Conservation (phyloP, 2,888 invertebrate species). For the Spodoptera littoralis region DNA sequence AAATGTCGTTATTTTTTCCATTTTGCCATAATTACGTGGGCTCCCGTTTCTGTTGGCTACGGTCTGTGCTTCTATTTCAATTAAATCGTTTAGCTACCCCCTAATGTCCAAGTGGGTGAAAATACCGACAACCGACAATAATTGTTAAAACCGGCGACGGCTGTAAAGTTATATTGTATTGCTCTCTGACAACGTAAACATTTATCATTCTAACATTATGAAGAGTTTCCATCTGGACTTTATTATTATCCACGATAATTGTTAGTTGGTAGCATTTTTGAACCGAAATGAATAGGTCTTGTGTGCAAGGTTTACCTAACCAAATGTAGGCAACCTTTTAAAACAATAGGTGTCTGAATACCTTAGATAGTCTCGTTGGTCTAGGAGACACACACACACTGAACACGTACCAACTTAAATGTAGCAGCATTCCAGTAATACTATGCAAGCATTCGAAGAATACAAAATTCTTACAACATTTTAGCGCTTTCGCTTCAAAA, state of each 20-base stretch:
- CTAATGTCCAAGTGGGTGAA: constrained; percentile 55
- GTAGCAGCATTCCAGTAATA: too few species aligned
- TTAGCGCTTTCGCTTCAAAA: too few species aligned
- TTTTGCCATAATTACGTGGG: constrained; percentile 46
- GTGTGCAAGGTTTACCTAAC: too few species aligned
- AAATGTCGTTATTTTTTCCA: constrained; percentile 47
- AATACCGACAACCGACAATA: constrained; percentile 60
- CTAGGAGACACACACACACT: too few species aligned
- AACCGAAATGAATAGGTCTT: constrained; percentile 7
- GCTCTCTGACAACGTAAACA: constrained; percentile 56
- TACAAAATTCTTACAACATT: too few species aligned
- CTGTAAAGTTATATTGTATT: constrained; percentile 66
- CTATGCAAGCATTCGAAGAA: too few species aligned
- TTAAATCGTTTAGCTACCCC: constrained; percentile 52
- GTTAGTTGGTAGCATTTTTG: constrained; percentile 13
- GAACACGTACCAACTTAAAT: too few species aligned
- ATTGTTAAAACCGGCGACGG: constrained; percentile 54
- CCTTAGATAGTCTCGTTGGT: too few species aligned
- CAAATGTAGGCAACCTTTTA: too few species aligned
- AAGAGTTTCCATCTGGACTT: constrained; percentile 28
- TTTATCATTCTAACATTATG: constrained; percentile 56
- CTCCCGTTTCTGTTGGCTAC: constrained; percentile 24
- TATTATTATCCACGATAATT: constrained; percentile 9
- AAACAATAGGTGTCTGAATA: too few species aligned
- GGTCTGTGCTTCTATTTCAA: constrained; percentile 50